Evolutionary conservation across 2,888 invertebrate species (phyloP).

Genomic region (Diarsia dahlii): DNA sequence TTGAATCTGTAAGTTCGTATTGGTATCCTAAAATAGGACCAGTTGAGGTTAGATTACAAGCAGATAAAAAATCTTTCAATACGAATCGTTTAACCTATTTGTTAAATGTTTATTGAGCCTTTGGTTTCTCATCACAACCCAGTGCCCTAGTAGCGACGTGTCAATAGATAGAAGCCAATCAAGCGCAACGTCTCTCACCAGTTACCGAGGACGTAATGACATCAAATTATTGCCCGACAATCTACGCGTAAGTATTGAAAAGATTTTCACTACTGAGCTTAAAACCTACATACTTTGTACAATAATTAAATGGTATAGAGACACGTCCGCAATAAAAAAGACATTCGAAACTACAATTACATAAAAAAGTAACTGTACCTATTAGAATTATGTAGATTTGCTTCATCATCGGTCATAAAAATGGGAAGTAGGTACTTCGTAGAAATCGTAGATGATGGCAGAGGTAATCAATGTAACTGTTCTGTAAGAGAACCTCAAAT

Average conservation of each 20-base stretch:
- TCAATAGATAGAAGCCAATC: conserved; percentile 73
- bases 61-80: background rate
- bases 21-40: conserved; percentile 12
- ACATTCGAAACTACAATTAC: conserved; percentile 47
- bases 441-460: conserved; percentile 36
- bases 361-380: conserved; percentile 59
- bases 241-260: conserved; percentile 13
- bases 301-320: conserved; percentile 52
- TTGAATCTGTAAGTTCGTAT: conserved; percentile 3
- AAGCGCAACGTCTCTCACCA: conserved; percentile 62
- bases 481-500: conserved; percentile 55
- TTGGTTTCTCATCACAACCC: conserved; percentile 56
- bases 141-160: conserved; percentile 70
- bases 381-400: conserved; percentile 59
- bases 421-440: conserved; percentile 27
- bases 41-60: background rate
- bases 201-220: conserved; percentile 59
- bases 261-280: conserved; percentile 56
- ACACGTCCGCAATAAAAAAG: conserved; percentile 55
- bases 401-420: conserved; percentile 62
- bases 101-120: conserved; percentile 23
- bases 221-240: conserved; percentile 55
- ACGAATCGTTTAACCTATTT: conserved; percentile 18
- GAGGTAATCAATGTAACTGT: conserved; percentile 66
- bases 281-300: conserved; percentile 58